Evolutionary conservation across 2,888 invertebrate genomes (phyloP).

Genomic region (Eurytoma adleriae): DNA sequence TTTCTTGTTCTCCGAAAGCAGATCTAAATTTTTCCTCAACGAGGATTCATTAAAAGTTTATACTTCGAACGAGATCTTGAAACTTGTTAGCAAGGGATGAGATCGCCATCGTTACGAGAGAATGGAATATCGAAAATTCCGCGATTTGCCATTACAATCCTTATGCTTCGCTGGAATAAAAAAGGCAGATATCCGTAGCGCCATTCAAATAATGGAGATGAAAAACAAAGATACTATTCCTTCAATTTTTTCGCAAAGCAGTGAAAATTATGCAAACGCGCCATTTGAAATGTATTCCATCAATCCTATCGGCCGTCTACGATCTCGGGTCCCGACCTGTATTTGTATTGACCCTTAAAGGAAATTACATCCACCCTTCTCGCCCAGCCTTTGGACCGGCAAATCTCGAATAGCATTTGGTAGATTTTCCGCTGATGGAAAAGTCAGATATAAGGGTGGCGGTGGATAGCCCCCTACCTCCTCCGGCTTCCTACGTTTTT

Average conservation of each 20-base stretch:
- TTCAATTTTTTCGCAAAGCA: too few species aligned
- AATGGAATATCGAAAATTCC: too few species aligned
- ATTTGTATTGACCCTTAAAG: neutral
- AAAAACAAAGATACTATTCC: too few species aligned
- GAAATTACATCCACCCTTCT: slow-evolving; percentile 20
- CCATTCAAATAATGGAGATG: too few species aligned
- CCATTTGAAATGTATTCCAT: neutral
- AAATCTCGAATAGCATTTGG: neutral
- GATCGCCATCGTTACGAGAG: too few species aligned
- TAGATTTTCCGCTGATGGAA: slow-evolving; percentile 44
- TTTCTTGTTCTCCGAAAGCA: too few species aligned
- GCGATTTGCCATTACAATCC: too few species aligned
- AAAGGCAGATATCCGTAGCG: too few species aligned
- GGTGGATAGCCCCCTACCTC: neutral
- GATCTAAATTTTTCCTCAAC: too few species aligned
- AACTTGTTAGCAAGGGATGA: too few species aligned
- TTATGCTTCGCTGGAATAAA: too few species aligned
- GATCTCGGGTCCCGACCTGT: neutral
- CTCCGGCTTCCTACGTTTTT: neutral
- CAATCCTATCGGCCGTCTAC: slow-evolving; percentile 6
- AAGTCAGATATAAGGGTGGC: slow-evolving; percentile 41
- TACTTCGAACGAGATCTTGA: neutral
- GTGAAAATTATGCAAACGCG: slow-evolving; percentile 6
- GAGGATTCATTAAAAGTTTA: too few species aligned
- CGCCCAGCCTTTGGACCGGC: neutral